Evolutionary conservation across 1,140 invertebrate genomes (phyloP), one percentile per base, ranked within the genome.

Genomic region (Hycleus phaleratus): DNA sequence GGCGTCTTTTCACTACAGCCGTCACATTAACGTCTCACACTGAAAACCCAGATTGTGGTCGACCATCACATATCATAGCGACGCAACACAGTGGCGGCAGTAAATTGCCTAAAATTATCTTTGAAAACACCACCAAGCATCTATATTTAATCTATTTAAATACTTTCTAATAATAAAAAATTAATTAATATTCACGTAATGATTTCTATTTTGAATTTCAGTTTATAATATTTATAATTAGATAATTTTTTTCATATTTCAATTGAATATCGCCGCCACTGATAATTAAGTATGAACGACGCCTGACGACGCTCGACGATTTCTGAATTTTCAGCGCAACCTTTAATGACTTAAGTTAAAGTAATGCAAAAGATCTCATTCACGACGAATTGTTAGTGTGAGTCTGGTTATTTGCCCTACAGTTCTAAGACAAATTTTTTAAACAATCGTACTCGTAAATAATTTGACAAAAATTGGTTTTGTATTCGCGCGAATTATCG

Each of bases 11-110:
- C 65, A 69, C 68, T 64, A 68, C 64, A 69, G 65, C 66, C 61
- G 64, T 69, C 68, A 71, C 70, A 71, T 71, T 64, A 64, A 71
- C 61, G 61, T 69, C 64, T 68, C 67, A 66, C 67, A 71, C 70
- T 69, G 70, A 70, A 62, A 52, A 63, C 61, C 64, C 62, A 68
- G 64, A 61, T 64, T 65, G 64, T 60, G 49, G 50, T 62, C 56
- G 61, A 60, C 62, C 63, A 60, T 66, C 59, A 60, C 64, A 64
- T 64, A 55, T 61, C 40, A 62, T 59, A 58, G 60, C 61, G 61
- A 61, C 62, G 61, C 52, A 53, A 39, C 11, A 38, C 61, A 60
- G 57, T 53, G 49, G 61, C 61, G 61, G 45, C 58, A 51, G 24
- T 8, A 11, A 46, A 39, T 18, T 25, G 50, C 18, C 32, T 32